phyloP scores from a whole-genome alignment of 2,797 vertebrate species.

The Myoxocephalus aenaeus region DNA sequence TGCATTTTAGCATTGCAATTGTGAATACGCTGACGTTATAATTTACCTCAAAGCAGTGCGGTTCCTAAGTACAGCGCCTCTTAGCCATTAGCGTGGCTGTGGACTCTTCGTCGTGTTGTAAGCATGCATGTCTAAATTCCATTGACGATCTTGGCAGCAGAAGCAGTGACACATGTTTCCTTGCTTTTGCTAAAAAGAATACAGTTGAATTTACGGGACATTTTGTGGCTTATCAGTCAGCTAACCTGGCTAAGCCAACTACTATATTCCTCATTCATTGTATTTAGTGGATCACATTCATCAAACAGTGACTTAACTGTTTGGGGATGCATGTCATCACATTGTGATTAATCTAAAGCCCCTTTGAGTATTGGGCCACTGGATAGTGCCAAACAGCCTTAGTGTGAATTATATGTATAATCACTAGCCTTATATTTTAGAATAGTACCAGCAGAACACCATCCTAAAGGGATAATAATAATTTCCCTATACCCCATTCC shows the following conservation, averaged over 20 bases:
- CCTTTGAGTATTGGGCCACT: conserved; percentile 50
- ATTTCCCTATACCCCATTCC: conserved; percentile 60
- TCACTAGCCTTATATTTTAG: conserved; percentile 52
- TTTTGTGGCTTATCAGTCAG: conserved; percentile 37
- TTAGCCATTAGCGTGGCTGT: not conserved
- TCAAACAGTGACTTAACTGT: conserved; percentile 59
- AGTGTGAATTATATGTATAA: conserved; percentile 58
- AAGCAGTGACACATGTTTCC: conserved; percentile 22
- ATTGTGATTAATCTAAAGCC: conserved; percentile 60
- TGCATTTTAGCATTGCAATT: not conserved
- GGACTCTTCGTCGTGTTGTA: not conserved
- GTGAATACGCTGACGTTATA: not conserved
- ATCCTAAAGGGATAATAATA: conserved; percentile 65
- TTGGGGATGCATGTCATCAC: conserved; percentile 53
- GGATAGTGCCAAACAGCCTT: conserved; percentile 44
- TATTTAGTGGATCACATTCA: conserved; percentile 59
- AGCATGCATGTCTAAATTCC: not conserved
- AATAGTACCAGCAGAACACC: conserved; percentile 58
- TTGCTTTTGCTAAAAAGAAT: conserved; percentile 16
- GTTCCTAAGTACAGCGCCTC: not conserved
- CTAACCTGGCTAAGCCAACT: conserved; percentile 33
- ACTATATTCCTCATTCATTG: conserved; percentile 26
- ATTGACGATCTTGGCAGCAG: conserved; percentile 7
- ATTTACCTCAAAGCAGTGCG: not conserved
- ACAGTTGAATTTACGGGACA: conserved; percentile 21